A percentile compares a stretch with the other conserved stretches of the same genome.
These are phyloP conservation scores for Simalia tracyae DNA, from an alignment of 2,797 vertebrate genomes.

Conservation along the genomic window DNA sequence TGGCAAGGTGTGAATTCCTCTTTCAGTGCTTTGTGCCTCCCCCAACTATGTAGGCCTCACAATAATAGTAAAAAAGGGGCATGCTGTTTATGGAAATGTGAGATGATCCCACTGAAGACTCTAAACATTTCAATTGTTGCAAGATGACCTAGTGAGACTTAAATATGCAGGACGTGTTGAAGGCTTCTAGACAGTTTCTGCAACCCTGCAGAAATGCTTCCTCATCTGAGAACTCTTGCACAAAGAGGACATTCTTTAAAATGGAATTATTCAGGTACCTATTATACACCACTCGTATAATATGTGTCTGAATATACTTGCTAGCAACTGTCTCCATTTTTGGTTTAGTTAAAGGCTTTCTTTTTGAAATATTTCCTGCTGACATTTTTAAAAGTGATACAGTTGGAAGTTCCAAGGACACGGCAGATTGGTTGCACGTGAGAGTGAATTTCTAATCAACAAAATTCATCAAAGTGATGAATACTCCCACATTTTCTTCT, in stretches of 20 bases:
- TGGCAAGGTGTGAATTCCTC: background rate
- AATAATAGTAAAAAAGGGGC: background rate
- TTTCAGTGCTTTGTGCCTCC: background rate
- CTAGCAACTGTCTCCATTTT: background rate
- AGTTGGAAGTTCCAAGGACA: slow-evolving; percentile 51
- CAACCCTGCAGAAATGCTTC: background rate
- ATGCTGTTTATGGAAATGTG: background rate
- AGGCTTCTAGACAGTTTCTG: background rate
- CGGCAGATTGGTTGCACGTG: slow-evolving; percentile 42
- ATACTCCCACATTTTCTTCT: slow-evolving; percentile 57
- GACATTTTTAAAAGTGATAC: slow-evolving; percentile 36
- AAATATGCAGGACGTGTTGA: background rate
- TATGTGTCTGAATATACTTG: background rate
- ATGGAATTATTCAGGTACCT: background rate
- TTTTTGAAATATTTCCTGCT: slow-evolving; percentile 25
- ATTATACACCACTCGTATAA: background rate
- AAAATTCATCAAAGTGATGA: slow-evolving; percentile 64
- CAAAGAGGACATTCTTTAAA: background rate
- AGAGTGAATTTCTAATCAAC: slow-evolving; percentile 66
- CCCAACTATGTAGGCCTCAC: background rate
- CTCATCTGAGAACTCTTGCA: background rate
- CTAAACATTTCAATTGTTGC: background rate
- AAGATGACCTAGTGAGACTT: background rate
- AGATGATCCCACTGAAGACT: background rate
- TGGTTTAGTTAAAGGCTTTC: slow-evolving; percentile 8